These are phyloP conservation scores for Octopus sinensis DNA, from an alignment of 1,140 invertebrate species.

Conservation along the genomic window DNA sequence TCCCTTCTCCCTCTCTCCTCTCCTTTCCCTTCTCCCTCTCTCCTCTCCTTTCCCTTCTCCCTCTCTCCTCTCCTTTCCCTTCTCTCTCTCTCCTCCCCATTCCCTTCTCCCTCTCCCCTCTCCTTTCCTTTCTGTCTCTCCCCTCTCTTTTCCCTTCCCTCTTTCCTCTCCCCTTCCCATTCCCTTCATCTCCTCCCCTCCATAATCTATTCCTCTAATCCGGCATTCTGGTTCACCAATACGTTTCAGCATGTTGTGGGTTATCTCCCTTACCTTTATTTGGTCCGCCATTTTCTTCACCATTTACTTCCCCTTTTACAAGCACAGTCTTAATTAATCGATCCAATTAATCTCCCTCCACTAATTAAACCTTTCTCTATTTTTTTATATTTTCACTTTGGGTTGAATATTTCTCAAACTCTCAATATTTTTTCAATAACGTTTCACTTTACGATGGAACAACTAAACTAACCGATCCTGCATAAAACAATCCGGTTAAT, in stretches of 20 bases:
- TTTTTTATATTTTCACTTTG: too few species aligned
- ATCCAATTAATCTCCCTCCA: too few species aligned
- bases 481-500: too few species aligned
- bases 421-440: too few species aligned
- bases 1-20: conserved; percentile 10
- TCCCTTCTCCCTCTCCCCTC: neutral
- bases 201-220: too few species aligned
- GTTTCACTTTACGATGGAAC: too few species aligned
- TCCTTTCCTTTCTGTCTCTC: conserved; percentile 7
- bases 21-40: neutral
- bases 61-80: neutral
- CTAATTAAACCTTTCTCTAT: too few species aligned
- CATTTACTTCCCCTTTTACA: neutral
- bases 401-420: too few species aligned
- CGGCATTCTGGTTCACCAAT: too few species aligned
- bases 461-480: too few species aligned
- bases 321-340: too few species aligned
- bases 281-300: neutral
- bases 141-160: neutral
- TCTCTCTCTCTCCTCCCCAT: neutral
- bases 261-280: neutral
- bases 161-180: neutral
- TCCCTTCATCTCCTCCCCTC: neutral
- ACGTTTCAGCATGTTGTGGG: too few species aligned
- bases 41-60: conserved; percentile 1